phyloP scores from a whole-genome alignment of 2,113 vertebrate genomes.

The Coptodon rendalli region DNA sequence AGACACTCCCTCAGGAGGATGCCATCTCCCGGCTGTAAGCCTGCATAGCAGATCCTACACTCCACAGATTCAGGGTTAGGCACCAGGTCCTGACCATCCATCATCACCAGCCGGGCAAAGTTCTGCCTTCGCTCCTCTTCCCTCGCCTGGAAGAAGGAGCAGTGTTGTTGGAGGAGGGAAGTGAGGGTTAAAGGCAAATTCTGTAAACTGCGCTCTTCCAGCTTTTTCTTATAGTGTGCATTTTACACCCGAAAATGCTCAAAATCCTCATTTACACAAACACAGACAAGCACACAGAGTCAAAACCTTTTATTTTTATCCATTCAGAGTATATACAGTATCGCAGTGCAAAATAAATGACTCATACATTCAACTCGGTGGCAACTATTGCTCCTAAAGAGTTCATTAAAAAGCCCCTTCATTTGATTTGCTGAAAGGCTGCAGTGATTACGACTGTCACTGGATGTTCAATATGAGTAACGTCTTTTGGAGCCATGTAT shows the following conservation, averaged over 20 bases:
- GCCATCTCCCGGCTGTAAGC: slow-evolving; percentile 70
- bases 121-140: slow-evolving; percentile 77
- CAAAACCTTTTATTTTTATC: slow-evolving; percentile 37
- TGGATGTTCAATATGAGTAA: neutral
- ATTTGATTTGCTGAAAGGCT: neutral
- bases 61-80: slow-evolving; percentile 77
- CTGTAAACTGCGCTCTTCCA: neutral
- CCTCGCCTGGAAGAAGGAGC: slow-evolving; percentile 58
- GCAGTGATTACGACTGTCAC: neutral
- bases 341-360: slow-evolving; percentile 29
- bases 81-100: slow-evolving; percentile 78
- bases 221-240: neutral
- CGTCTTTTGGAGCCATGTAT: neutral
- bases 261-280: neutral
- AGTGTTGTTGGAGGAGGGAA: neutral
- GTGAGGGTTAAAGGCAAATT: neutral
- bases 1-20: slow-evolving; percentile 83
- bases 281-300: neutral
- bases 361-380: slow-evolving; percentile 35
- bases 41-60: slow-evolving; percentile 78
- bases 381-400: neutral
- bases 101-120: slow-evolving; percentile 73
- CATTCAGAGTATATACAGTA: slow-evolving; percentile 15
- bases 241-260: neutral
- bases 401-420: neutral